Evolutionary conservation across 2,113 vertebrate species (phyloP).

Genomic region (Reinhardtius hippoglossoides): DNA sequence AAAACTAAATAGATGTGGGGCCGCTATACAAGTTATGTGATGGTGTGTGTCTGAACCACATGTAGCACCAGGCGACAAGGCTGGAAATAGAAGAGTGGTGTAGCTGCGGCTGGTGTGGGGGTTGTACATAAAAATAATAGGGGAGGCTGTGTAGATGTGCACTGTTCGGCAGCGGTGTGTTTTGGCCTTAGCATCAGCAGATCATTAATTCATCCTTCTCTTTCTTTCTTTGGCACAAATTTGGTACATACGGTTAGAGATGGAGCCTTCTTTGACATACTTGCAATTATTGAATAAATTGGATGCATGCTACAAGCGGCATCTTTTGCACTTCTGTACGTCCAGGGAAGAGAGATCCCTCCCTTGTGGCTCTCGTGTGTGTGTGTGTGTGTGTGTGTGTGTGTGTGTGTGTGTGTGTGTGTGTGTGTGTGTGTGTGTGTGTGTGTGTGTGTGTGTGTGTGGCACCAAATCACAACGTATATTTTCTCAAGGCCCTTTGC

Average conservation of each 20-base stretch:
- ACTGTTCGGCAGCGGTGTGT: neutral
- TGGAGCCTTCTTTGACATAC: neutral
- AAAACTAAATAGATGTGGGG: too few relatives aligned
- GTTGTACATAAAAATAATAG: neutral
- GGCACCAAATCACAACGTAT: too few relatives aligned
- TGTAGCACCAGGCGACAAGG: neutral
- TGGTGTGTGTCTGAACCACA: too few relatives aligned
- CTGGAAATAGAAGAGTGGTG: neutral
- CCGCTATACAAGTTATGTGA: too few relatives aligned
- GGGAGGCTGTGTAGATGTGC: neutral
- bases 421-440: neutral
- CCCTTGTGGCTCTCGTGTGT: too few relatives aligned
- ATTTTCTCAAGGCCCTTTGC: too few relatives aligned
- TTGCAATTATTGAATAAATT: neutral
- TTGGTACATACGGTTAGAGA: neutral
- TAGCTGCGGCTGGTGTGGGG: neutral
- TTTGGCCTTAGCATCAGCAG: neutral
- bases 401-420: neutral
- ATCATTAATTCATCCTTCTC: neutral
- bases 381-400: neutral
- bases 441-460: neutral
- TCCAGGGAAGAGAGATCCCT: too few relatives aligned
- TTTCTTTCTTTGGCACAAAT: slow-evolving; percentile 1
- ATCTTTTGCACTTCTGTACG: too few relatives aligned
- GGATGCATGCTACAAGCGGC: neutral